Base-by-base conservation (phyloP, 2,888 invertebrate species). In the Watsonalla cultraria region DNA sequence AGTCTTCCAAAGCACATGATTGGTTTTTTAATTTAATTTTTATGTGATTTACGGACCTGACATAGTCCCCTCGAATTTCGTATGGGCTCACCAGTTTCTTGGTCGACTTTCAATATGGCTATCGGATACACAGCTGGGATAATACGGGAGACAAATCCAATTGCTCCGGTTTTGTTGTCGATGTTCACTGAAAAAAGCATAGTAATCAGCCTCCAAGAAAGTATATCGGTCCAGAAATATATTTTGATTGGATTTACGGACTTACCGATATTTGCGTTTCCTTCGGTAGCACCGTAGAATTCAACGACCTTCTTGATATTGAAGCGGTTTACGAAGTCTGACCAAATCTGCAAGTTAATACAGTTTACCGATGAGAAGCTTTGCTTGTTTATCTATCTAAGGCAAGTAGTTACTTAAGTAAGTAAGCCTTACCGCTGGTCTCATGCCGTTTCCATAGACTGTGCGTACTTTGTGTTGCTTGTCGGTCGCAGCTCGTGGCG, bases 261-360 rank as follows among this genome's bases (percentile, higher is more conserved):
- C 60, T 86, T 86, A 96, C 96, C 94, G 60, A 99, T 97, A 78
- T 98, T 99, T 6, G 99, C 98, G 78, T 99, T 99, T 73, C 99
- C 99, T 91, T 99, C 99, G 0, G 99, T 99, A 13, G 98, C 98
- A 4, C 99, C 99, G 78, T 99, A 99, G 86, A 99, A 97, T 88
- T 99, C 99, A 0, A 95, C 95, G 34, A 99, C 96, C 65, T 93
- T 92, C 51, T 94, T 92, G 56, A 99, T 96, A 52, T 94, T 94
- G 78, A 99, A 99, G 45, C 99, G 93, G 53, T 95, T 93, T 5
- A 96, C 94, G 78, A 99, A 99, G 64, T 96, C 95, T 6, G 91
- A 90, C 99, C 99, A 99, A 70, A 99, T 97, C 91, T 97, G 95
- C 24, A 79, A 82, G 42, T 51, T 15, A 37, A 39, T 33, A 51